Percentiles rank a stretch among this genome's conserved stretches.
These are phyloP conservation scores for Bolborhynchus lineola DNA, from an alignment of 2,113 vertebrate species.

Conservation along the genomic window DNA sequence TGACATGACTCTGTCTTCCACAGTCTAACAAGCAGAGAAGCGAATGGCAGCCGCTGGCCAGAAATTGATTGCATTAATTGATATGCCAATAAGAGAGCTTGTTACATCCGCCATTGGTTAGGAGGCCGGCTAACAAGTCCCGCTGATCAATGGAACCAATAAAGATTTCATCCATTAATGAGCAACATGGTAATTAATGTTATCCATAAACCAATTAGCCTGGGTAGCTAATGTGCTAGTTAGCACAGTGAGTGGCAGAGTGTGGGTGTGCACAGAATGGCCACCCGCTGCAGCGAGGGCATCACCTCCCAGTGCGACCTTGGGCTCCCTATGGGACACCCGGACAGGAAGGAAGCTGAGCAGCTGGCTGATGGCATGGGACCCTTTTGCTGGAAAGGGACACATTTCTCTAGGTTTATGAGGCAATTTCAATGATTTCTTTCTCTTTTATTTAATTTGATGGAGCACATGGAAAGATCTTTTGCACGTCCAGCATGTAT, in stretches of 20 bases:
- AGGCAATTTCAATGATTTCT: background rate
- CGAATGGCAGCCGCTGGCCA: conserved; percentile 91
- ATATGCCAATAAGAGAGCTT: conserved; percentile 99
- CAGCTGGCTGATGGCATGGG: background rate
- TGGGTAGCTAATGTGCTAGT: conserved; percentile 77
- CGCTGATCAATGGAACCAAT: conserved; percentile 99
- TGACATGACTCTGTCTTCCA: conserved; percentile 74
- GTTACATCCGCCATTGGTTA: conserved; percentile 99
- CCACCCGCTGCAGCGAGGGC: background rate
- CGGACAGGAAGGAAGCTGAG: background rate
- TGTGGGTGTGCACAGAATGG: background rate
- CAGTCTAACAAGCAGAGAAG: conserved; percentile 68
- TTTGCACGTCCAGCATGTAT: background rate
- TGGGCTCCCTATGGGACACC: background rate
- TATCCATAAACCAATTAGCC: conserved; percentile 98
- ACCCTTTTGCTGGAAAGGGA: background rate
- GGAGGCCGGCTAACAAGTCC: conserved; percentile 96
- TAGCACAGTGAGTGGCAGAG: conserved; percentile 71
- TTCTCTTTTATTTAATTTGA: background rate
- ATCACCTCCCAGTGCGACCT: fast-evolving
- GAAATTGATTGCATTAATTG: conserved; percentile 99
- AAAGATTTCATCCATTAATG: conserved; percentile 99
- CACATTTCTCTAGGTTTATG: background rate
- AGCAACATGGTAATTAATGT: conserved; percentile 99
- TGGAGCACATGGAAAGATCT: fast-evolving